phyloP scores from a whole-genome alignment of 2,113 vertebrate genomes.

The Dipodomys stephensi region DNA sequence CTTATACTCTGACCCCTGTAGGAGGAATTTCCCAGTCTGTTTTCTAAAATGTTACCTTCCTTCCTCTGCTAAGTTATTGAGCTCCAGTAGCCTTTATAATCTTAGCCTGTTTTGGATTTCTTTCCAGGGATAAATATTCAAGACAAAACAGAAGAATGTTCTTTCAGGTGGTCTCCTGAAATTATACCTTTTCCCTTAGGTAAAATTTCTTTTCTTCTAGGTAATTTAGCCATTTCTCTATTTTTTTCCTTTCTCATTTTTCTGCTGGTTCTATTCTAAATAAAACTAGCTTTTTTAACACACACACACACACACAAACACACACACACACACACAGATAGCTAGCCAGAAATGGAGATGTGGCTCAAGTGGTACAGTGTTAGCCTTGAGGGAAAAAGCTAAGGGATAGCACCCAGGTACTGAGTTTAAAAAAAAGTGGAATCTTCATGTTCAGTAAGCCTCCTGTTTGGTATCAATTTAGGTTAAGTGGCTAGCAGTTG shows the following conservation, averaged over 20 bases:
- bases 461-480: neutral
- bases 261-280: too few species aligned
- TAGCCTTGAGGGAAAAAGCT: too few species aligned
- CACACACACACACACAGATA: too few species aligned
- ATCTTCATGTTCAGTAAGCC: neutral
- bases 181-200: neutral
- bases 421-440: neutral
- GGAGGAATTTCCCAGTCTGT: neutral
- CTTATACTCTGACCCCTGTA: neutral
- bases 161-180: neutral
- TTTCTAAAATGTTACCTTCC: neutral
- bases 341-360: too few species aligned
- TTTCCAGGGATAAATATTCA: neutral
- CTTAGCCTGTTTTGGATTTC: constrained; percentile 5
- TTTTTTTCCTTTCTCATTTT: too few species aligned
- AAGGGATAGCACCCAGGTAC: too few species aligned
- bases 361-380: too few species aligned
- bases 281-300: too few species aligned
- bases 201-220: too few species aligned
- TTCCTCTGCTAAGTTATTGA: neutral
- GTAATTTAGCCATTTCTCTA: too few species aligned
- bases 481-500: constrained; percentile 6
- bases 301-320: too few species aligned
- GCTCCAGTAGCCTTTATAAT: neutral
- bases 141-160: neutral